Evolutionary conservation across 2,888 invertebrate species (phyloP), one percentile per base, ranked within the genome.

Genomic region (Coleophora deauratella): DNA sequence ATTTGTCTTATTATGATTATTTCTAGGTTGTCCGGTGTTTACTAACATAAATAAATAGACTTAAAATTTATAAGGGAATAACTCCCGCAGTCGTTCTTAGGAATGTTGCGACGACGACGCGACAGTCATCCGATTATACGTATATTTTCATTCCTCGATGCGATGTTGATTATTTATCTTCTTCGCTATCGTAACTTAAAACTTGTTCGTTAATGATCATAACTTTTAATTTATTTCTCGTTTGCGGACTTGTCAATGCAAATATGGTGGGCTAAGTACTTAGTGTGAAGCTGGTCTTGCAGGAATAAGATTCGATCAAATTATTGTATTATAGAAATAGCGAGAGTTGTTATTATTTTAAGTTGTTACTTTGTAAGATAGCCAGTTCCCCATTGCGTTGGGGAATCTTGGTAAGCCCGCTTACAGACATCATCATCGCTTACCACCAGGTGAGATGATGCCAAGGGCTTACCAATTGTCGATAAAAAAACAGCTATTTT

Each of bases 121-220:
- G 52, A 51, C 57, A 41, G 37, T 59, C 59, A 58, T 61, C 59
- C 59, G 66, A 65, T 68, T 63, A 65, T n/a, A n/a, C n/a, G n/a
- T n/a, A n/a, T 69, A 66, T 69, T 74, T 73, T 70, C 63, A 62
- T 66, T 59, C 57, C 56, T 62, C 49, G 50, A 49, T 51, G 51
- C 51, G 57, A 62, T 61, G 59, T 66, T 59, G 63, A 66, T 66
- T 69, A 71, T 72, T 72, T 70, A 72, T 74, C 69, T 63, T 53
- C 56, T 59, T 55, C 66, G 62, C 61, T 64, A 70, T 72, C 72
- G 66, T 77, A 79, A 75, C 74, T 75, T 71, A 68, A 72, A 73
- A 72, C 77, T 65, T 65, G 76, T 76, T 72, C 74, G 73, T 75
- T 77, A 77, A 74, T 72, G 74, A 68, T 70, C 72, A 77, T 73